Conservation (phyloP, 2,113 vertebrate species). For the Gambusia affinis region DNA sequence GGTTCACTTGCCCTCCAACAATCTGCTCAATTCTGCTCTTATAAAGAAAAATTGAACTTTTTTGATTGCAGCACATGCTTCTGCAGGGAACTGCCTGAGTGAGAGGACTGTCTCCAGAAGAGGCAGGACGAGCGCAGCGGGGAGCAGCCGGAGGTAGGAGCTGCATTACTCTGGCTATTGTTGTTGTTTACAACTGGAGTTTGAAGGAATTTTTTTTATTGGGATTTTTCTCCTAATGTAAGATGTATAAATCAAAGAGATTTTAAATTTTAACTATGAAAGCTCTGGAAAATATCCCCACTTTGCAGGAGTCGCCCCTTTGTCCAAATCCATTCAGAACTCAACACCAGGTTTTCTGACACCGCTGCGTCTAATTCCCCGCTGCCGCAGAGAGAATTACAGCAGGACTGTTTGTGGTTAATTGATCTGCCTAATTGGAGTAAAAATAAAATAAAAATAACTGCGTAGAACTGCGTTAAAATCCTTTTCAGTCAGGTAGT, state of each 20-base stretch:
- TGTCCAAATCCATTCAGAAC: too few relatives aligned
- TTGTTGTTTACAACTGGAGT: too few relatives aligned
- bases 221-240: neutral
- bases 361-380: too few relatives aligned
- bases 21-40: slow-evolving; percentile 76
- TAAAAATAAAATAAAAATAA: neutral
- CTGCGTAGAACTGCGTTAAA: neutral
- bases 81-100: slow-evolving; percentile 46
- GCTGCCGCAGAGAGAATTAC: too few relatives aligned
- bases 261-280: too few relatives aligned
- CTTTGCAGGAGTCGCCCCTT: too few relatives aligned
- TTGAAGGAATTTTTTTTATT: neutral
- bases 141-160: slow-evolving; percentile 53
- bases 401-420: neutral
- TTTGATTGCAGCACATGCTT: slow-evolving; percentile 58
- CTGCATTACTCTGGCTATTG: neutral
- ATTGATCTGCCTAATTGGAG: slow-evolving; percentile 20
- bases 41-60: slow-evolving; percentile 65
- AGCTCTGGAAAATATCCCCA: too few relatives aligned
- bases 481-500: too few relatives aligned
- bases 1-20: slow-evolving; percentile 84
- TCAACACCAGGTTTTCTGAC: too few relatives aligned
- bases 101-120: slow-evolving; percentile 42
- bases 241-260: too few relatives aligned
- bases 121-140: slow-evolving; percentile 43